Evolutionary conservation across 2,888 invertebrate genomes (phyloP).

Genomic region (Isotomurus palustris): DNA sequence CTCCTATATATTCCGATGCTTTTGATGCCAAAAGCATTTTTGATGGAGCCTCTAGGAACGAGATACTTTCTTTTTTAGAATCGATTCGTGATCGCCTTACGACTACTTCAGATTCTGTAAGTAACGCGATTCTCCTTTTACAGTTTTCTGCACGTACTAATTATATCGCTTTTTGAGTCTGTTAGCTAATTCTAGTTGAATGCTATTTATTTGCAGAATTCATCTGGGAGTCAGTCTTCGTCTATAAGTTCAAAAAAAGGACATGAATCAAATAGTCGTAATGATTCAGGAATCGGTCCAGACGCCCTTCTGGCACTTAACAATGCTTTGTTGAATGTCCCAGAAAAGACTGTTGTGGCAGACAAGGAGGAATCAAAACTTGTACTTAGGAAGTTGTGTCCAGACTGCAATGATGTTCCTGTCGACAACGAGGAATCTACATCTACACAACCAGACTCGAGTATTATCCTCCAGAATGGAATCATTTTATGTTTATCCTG

Average conservation of each 20-base stretch:
- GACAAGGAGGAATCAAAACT: slow-evolving; percentile 2
- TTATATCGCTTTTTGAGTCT: background rate
- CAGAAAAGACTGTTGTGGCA: too few species aligned
- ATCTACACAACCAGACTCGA: slow-evolving; percentile 4
- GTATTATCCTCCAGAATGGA: background rate
- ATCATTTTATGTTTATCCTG: slow-evolving; percentile 70
- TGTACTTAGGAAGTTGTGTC: slow-evolving; percentile 5
- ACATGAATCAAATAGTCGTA: slow-evolving; percentile 75
- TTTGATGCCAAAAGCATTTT: slow-evolving; percentile 55
- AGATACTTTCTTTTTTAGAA: slow-evolving; percentile 81
- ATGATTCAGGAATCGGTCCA: slow-evolving; percentile 87
- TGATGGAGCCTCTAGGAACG: slow-evolving; percentile 79
- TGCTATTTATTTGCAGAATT: slow-evolving; percentile 17
- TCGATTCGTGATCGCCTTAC: slow-evolving; percentile 62
- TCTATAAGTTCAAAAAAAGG: slow-evolving; percentile 54
- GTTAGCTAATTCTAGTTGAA: background rate
- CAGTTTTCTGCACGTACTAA: background rate
- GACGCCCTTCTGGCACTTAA: too few species aligned
- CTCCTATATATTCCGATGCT: slow-evolving; percentile 45
- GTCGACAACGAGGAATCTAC: slow-evolving; percentile 17
- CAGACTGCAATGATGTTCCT: slow-evolving; percentile 39
- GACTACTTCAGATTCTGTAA: slow-evolving; percentile 40
- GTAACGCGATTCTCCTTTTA: slow-evolving; percentile 7
- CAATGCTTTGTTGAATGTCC: too few species aligned
- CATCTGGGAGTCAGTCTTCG: slow-evolving; percentile 26